A percentile compares a stretch with the other conserved stretches of the same genome.
Evolutionary conservation across 1,140 invertebrate species (phyloP).

Genomic region (Drosophila insularis): DNA sequence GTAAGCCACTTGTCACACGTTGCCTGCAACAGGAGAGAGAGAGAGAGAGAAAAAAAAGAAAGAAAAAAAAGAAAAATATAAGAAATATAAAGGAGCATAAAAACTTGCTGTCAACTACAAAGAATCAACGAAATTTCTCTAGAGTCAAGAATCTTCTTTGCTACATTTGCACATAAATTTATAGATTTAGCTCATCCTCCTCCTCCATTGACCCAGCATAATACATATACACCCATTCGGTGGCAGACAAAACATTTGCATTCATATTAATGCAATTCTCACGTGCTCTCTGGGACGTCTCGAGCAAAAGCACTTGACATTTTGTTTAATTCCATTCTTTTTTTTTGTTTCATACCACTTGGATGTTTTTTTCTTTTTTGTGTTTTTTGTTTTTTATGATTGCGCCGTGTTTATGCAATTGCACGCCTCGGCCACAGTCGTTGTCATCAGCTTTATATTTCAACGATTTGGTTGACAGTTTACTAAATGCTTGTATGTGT

Average conservation of each 20-base stretch:
- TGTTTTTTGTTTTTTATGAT: conserved; percentile 50
- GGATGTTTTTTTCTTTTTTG: neutral
- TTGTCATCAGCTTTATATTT: conserved; percentile 38
- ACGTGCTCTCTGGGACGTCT: conserved; percentile 59
- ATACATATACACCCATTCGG: no score
- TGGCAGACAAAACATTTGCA: conserved; percentile 54
- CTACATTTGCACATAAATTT: conserved; percentile 78
- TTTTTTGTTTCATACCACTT: conserved; percentile 15
- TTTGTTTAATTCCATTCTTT: conserved; percentile 73
- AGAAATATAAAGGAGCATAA: conserved; percentile 45
- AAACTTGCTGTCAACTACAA: conserved; percentile 73
- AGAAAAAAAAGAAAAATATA: conserved; percentile 31
- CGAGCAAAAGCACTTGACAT: conserved; percentile 46
- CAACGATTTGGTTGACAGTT: conserved; percentile 24
- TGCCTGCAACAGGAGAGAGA: conserved; percentile 36
- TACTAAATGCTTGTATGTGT: neutral
- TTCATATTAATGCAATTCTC: conserved; percentile 81
- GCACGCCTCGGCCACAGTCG: conserved; percentile 35
- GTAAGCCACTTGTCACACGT: conserved; percentile 61
- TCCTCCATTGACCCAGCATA: no score
- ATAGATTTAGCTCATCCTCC: conserved; percentile 50
- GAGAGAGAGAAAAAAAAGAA: conserved; percentile 2
- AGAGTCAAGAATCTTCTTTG: conserved; percentile 52
- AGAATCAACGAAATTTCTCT: conserved; percentile 61
- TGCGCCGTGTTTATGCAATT: conserved; percentile 74